Percentiles rank a stretch among this genome's conserved stretches.
Conservation (phyloP, 1,140 invertebrate species). For the Leptopilina boulardi region DNA sequence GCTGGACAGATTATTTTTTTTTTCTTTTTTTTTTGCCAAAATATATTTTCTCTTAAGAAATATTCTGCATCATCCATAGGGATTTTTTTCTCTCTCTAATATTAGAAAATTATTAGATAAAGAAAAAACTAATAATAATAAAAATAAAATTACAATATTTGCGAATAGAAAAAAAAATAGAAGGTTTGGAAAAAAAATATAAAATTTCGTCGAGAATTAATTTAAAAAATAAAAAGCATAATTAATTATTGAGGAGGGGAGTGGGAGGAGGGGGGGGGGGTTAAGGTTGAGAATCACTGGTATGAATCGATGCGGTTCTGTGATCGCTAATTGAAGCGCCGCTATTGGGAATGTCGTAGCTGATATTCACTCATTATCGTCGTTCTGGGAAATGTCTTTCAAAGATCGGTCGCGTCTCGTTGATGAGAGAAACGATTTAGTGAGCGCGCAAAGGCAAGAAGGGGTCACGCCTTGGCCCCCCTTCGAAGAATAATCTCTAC, state of each 20-base stretch:
- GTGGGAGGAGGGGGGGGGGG: neutral
- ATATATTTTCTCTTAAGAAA: no score
- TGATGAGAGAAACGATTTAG: conserved; percentile 37
- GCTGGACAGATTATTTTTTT: no score
- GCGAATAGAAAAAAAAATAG: neutral
- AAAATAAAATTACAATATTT: no score
- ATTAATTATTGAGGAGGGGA: neutral
- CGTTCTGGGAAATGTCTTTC: conserved; percentile 41
- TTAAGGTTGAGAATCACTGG: conserved; percentile 17
- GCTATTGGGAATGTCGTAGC: conserved; percentile 29
- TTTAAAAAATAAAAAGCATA: neutral
- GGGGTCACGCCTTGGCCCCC: conserved; percentile 35
- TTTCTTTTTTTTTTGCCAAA: conserved; percentile 46
- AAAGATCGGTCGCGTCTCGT: conserved; percentile 24
- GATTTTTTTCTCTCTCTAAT: no score
- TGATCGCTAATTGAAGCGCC: conserved; percentile 36
- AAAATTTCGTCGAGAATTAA: no score
- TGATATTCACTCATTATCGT: conserved; percentile 42
- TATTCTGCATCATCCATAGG: no score
- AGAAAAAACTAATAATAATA: no score
- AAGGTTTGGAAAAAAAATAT: neutral
- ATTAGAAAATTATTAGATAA: no score
- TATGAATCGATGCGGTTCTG: conserved; percentile 31
- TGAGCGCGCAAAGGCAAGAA: conserved; percentile 31
- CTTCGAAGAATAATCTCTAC: conserved; percentile 29